Base-by-base conservation (phyloP, 53 echinoderm and acorn worm genomes). In the Echinarachnius parma region DNA sequence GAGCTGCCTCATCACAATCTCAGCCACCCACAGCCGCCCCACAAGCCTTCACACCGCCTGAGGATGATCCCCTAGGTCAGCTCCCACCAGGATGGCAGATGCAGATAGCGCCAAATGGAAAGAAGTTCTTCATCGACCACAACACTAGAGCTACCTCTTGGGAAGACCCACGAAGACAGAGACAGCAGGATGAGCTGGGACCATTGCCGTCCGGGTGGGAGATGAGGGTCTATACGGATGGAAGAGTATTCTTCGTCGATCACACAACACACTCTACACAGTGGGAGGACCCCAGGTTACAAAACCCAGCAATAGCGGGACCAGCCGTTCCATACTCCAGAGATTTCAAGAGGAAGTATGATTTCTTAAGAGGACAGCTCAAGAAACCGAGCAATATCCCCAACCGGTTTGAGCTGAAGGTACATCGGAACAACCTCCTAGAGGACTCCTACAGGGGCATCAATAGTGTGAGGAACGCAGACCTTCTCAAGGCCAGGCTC, bases 301-400 rank as follows among this genome's bases (percentile, higher is more conserved):
- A 91, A 71, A 87, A 91, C 71, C 90, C 91, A 53, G 66, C 81
- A 14, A 87, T 91, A 42, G 96, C 90, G 28, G 96, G 96, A 61
- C 87, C 90, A 37, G 90, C 94, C 59, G 90, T 94, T 53, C 94
- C 94, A 49, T 94, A 94, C 57, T 94, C 94, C 9, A 90, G 94
- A 66, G 94, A 94, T 71, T 94, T 90, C 80, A 94, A 94, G 81
- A 81, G 86, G 64, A 94, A 94, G 48, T 94, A 94, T 75, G 94
- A 94, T 35, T 87, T 70, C 68, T 81, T 94, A 42, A 94, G 83
- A 53, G 75, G 72, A 15, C 87, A 84, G 48, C 86, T 93, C 34
- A 89, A 81, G 65, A 89, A 86, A 66, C 93, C 94, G 94, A 78
- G 67, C 28, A 86, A 87, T 78, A 84, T 96, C 60, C 91, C 96